A percentile compares a stretch with the other conserved stretches of the same genome.
These are phyloP conservation scores for Portevinia maculata DNA, from an alignment of 2,888 invertebrate genomes.

Conservation along the genomic window DNA sequence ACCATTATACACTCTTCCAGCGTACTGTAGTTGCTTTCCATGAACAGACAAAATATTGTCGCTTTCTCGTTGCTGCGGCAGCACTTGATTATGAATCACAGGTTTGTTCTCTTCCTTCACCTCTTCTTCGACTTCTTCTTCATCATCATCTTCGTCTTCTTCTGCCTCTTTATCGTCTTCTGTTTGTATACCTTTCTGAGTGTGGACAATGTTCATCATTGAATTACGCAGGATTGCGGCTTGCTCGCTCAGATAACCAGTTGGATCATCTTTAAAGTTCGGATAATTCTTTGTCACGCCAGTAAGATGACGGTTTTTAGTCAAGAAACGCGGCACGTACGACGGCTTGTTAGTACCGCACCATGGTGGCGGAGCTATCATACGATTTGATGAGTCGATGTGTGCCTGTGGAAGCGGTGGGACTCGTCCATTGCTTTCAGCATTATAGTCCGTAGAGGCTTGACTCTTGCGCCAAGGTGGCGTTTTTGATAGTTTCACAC, in stretches of 20 bases:
- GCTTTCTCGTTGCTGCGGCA: slow-evolving; percentile 71
- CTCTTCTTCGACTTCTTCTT: slow-evolving; percentile 33
- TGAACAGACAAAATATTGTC: slow-evolving; percentile 32
- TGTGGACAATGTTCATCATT: slow-evolving; percentile 85
- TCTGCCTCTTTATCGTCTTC: slow-evolving; percentile 42
- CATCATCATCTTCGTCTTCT: slow-evolving; percentile 46
- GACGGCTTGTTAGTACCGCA: slow-evolving; percentile 33
- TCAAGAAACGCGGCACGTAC: slow-evolving; percentile 47
- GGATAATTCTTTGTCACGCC: slow-evolving; percentile 83
- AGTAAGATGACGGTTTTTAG: slow-evolving; percentile 68
- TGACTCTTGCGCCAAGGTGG: slow-evolving; percentile 77
- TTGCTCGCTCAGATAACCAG: slow-evolving; percentile 95
- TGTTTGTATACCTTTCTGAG: slow-evolving; percentile 61
- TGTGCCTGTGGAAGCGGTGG: slow-evolving; percentile 77
- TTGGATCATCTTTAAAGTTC: slow-evolving; percentile 95
- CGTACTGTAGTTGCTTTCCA: slow-evolving; percentile 40
- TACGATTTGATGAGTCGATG: slow-evolving; percentile 63
- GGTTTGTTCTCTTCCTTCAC: slow-evolving; percentile 56
- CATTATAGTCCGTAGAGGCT: slow-evolving; percentile 42
- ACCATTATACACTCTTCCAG: slow-evolving; percentile 47
- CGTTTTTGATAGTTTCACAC: slow-evolving; percentile 76
- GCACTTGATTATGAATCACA: slow-evolving; percentile 70
- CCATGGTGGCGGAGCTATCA: slow-evolving; percentile 72
- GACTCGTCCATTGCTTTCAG: slow-evolving; percentile 75
- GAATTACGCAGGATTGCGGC: slow-evolving; percentile 93